Percentiles rank a stretch among this genome's conserved stretches.
Evolutionary conservation across 1,140 invertebrate genomes (phyloP).

Genomic region (Drosophila bocki): DNA sequence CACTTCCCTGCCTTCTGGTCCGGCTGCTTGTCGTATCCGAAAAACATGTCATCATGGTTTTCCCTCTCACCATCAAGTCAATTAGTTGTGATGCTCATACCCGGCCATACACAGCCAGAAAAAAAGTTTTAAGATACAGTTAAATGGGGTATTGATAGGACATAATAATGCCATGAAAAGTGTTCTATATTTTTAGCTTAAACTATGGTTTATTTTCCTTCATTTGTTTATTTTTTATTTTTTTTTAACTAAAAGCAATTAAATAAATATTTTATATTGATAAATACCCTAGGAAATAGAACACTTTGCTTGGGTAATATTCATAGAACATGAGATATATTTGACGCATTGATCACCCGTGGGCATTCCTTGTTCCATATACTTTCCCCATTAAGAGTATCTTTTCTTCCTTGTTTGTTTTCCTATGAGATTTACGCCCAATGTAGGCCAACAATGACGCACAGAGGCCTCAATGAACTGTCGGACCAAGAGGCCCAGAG

Average conservation of each 20-base stretch:
- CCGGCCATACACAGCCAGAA: constrained; percentile 6
- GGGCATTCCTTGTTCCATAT: constrained; percentile 5
- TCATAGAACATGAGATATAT: neutral
- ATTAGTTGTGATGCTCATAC: constrained; percentile 71
- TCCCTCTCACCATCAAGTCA: constrained; percentile 57
- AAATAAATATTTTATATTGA: neutral
- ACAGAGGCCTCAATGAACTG: constrained; percentile 64
- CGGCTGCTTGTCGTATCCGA: constrained; percentile 38
- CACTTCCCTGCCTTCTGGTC: constrained; percentile 1
- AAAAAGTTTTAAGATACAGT: neutral
- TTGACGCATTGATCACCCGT: neutral
- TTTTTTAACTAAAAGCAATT: no score
- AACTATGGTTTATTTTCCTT: no score
- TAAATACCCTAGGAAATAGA: neutral
- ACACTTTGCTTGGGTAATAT: neutral
- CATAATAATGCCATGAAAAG: no score
- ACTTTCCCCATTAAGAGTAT: neutral
- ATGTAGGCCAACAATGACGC: constrained; percentile 79
- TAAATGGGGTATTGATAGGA: neutral
- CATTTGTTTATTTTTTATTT: no score
- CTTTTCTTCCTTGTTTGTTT: constrained; percentile 49
- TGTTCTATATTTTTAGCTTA: neutral
- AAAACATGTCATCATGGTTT: constrained; percentile 66
- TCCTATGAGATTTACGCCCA: constrained; percentile 54
- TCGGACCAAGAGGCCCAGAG: constrained; percentile 15